Conservation (phyloP, 2,797 vertebrate genomes). For the Phylloscopus collybita region DNA sequence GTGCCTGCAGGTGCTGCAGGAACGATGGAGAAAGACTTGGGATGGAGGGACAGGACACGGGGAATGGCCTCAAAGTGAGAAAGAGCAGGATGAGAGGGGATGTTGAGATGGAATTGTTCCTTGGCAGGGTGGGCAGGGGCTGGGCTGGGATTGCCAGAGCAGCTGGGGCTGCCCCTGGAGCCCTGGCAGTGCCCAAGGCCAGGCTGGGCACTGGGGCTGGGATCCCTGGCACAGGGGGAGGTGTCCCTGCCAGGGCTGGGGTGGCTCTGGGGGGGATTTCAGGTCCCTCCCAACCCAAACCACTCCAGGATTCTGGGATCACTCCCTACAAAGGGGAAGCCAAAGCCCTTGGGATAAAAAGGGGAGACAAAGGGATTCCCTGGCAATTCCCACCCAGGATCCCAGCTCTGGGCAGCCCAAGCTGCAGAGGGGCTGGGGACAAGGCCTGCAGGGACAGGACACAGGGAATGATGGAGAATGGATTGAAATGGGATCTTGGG, state of each 20-base stretch:
- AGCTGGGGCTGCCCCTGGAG: background rate
- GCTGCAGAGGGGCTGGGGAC: too few relatives aligned
- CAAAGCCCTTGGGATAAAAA: too few relatives aligned
- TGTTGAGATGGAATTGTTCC: accelerated
- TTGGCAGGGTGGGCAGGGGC: background rate
- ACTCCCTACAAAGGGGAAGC: too few relatives aligned
- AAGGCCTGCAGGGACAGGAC: too few relatives aligned
- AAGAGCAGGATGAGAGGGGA: background rate
- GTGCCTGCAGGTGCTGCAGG: background rate
- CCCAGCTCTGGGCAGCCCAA: too few relatives aligned
- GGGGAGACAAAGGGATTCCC: too few relatives aligned
- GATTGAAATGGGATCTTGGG: too few relatives aligned
- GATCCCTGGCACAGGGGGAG: background rate
- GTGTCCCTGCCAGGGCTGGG: background rate
- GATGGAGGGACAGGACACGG: background rate
- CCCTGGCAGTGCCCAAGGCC: background rate
- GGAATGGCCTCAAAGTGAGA: background rate
- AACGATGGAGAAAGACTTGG: background rate
- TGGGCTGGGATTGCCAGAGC: background rate
- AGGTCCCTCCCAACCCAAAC: background rate
- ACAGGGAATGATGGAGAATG: too few relatives aligned
- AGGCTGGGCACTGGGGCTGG: background rate
- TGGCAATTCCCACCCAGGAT: too few relatives aligned
- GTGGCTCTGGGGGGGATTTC: accelerated
- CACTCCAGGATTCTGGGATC: too few relatives aligned